Percentiles rank a stretch among this genome's conserved stretches.
phyloP scores from a whole-genome alignment of 2,888 invertebrate genomes.

The Agonum fuliginosum region DNA sequence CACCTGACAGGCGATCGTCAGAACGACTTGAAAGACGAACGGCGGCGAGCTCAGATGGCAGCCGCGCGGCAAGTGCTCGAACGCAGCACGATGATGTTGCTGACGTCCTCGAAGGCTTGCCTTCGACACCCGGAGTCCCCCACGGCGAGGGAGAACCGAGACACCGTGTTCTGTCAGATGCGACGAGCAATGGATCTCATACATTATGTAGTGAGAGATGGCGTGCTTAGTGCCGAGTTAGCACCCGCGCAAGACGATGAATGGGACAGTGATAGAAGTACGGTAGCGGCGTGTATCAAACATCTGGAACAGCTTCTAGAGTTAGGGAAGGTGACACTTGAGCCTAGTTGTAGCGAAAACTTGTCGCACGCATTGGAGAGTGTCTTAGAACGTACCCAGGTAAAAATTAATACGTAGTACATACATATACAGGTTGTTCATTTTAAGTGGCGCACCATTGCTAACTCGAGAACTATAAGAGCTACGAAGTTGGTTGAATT shows the following conservation, averaged over 20 bases:
- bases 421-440: too few species aligned
- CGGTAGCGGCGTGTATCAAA: slow-evolving; percentile 87
- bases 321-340: slow-evolving; percentile 86
- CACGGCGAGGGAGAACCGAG: slow-evolving; percentile 94
- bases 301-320: slow-evolving; percentile 91
- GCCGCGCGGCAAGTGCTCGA: slow-evolving; percentile 96
- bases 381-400: slow-evolving; percentile 93
- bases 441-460: too few species aligned
- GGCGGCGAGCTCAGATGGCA: slow-evolving; percentile 95
- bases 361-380: slow-evolving; percentile 91
- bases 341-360: slow-evolving; percentile 80
- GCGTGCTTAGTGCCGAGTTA: slow-evolving; percentile 81
- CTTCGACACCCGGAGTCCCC: slow-evolving; percentile 95
- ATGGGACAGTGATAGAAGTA: slow-evolving; percentile 79
- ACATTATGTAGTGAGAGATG: slow-evolving; percentile 97
- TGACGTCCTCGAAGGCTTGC: slow-evolving; percentile 97
- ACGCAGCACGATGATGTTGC: slow-evolving; percentile 95
- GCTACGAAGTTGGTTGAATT: too few species aligned
- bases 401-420: neutral
- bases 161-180: slow-evolving; percentile 99
- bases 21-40: slow-evolving; percentile 93
- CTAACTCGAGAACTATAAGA: too few species aligned
- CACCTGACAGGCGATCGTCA: slow-evolving; percentile 89
- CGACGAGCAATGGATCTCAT: slow-evolving; percentile 97
- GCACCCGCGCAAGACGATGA: slow-evolving; percentile 75